phyloP scores from a whole-genome alignment of 2,113 vertebrate species.

The Gallinago undulata region DNA sequence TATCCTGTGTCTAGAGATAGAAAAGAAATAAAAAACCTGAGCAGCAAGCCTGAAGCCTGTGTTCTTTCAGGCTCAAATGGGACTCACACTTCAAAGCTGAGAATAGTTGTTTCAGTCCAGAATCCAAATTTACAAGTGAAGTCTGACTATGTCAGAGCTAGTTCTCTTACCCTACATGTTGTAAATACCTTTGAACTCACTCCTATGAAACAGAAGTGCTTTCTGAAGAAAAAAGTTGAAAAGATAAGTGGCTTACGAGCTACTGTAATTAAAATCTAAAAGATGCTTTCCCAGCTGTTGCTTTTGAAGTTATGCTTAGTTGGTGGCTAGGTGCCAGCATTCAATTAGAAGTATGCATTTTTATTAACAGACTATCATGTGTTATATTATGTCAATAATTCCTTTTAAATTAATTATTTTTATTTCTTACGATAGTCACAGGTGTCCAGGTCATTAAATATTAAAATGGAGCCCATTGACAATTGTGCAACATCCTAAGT shows the following conservation, averaged over 20 bases:
- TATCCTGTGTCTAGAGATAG: background rate
- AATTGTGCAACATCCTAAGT: constrained; percentile 17
- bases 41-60: background rate
- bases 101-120: constrained; percentile 1
- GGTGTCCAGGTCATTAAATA: constrained; percentile 57
- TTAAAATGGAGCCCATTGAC: constrained; percentile 50
- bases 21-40: background rate
- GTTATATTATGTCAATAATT: constrained; percentile 71
- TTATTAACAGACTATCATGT: constrained; percentile 69
- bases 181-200: constrained; percentile 69
- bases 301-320: constrained; percentile 74
- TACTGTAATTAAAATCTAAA: constrained; percentile 76
- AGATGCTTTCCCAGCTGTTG: constrained; percentile 76
- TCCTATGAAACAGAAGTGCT: constrained; percentile 53
- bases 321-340: constrained; percentile 71
- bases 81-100: constrained; percentile 35
- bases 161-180: constrained; percentile 6
- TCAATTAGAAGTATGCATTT: constrained; percentile 76
- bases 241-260: constrained; percentile 68
- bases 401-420: constrained; percentile 64
- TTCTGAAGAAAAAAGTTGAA: constrained; percentile 63
- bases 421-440: constrained; percentile 29
- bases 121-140: constrained; percentile 33
- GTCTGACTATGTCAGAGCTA: constrained; percentile 19
- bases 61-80: constrained; percentile 1